These are phyloP conservation scores for Puma concolor DNA, from an alignment of 2,113 vertebrate species.

Conservation along the genomic window DNA sequence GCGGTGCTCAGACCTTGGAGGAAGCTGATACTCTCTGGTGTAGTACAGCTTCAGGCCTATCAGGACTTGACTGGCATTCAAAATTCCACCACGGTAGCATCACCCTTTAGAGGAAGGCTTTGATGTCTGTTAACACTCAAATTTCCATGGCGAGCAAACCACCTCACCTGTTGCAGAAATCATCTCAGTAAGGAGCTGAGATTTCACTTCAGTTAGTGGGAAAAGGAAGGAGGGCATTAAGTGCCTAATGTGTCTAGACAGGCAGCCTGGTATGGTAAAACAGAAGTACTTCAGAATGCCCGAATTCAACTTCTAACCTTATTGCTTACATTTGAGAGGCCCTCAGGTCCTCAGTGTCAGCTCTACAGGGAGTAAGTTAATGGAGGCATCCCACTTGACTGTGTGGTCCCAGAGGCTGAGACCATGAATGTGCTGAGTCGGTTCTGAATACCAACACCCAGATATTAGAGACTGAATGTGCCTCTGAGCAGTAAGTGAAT, in stretches of 20 bases:
- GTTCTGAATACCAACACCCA: not conserved
- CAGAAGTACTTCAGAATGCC: not conserved
- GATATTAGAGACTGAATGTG: not conserved
- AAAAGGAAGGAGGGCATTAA: not conserved
- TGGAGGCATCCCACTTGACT: no score
- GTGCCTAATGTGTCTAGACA: not conserved
- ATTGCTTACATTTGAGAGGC: not conserved
- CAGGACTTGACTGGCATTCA: not conserved
- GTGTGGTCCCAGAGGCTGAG: not conserved
- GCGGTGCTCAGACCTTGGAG: not conserved
- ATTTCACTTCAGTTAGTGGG: not conserved
- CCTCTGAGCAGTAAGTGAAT: not conserved
- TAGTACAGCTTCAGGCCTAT: not conserved
- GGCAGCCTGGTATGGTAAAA: not conserved
- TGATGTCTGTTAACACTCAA: not conserved
- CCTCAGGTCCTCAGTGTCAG: not conserved
- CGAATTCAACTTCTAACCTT: not conserved
- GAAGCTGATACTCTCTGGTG: not conserved
- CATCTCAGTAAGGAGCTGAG: not conserved
- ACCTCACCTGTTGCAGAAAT: not conserved
- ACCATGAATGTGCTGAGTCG: not conserved
- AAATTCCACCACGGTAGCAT: not conserved
- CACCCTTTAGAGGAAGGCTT: not conserved
- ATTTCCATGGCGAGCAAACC: not conserved
- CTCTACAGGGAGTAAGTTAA: not conserved